A percentile compares a stretch with the other conserved stretches of the same genome.
These are phyloP conservation scores for Antheraea yamamai DNA, from an alignment of 2,888 invertebrate species.

Conservation along the genomic window DNA sequence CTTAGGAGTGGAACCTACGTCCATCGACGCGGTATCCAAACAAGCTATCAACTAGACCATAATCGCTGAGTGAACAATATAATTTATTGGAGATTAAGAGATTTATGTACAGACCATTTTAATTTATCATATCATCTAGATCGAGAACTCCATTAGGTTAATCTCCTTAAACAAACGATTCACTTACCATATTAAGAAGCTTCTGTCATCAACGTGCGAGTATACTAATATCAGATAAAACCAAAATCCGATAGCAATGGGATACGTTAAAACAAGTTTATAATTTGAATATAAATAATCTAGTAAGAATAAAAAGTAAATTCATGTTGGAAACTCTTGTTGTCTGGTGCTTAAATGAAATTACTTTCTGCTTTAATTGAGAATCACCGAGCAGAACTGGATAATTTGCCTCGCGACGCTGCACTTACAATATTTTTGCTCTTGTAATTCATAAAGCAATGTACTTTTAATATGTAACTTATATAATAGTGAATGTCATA, in stretches of 20 bases:
- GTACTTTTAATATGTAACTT: conserved; percentile 7
- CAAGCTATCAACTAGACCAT: no score
- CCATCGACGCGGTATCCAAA: no score
- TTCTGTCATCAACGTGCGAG: neutral
- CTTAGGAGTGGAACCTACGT: no score
- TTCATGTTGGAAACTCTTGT: no score
- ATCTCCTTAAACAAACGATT: neutral
- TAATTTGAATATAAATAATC: neutral
- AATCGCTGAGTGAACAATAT: no score
- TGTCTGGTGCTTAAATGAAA: neutral
- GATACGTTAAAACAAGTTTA: neutral
- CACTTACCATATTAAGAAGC: neutral
- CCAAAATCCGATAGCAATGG: neutral
- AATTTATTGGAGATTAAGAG: no score
- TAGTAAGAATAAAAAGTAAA: neutral
- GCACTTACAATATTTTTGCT: neutral
- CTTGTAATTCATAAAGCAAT: conserved; percentile 9
- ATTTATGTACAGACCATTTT: no score
- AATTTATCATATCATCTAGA: no score
- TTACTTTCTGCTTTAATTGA: conserved; percentile 5
- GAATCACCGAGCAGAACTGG: neutral
- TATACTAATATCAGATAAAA: neutral
- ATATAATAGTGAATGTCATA: conserved; percentile 6
- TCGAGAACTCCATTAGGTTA: neutral
- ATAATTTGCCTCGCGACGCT: conserved; percentile 4